Conservation (phyloP, 2,797 vertebrate species). For the Coregonus suidteri region DNA sequence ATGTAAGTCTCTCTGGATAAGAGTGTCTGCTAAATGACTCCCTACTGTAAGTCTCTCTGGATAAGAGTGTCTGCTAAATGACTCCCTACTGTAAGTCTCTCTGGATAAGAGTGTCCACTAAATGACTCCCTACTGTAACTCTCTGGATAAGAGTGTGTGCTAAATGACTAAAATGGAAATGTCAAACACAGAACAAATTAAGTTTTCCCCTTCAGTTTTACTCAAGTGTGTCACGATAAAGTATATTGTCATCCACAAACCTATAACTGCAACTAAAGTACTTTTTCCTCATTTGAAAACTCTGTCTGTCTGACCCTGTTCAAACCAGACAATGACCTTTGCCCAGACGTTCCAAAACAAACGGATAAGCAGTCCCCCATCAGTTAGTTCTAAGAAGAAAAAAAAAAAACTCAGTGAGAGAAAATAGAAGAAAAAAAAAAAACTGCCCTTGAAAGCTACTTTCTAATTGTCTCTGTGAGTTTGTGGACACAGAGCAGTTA, state of each 20-base stretch:
- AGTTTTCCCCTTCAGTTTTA: too few species aligned
- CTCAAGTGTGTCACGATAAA: not conserved
- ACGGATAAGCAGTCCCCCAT: not conserved
- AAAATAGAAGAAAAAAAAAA: not conserved
- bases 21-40: too few species aligned
- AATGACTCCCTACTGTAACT: too few species aligned
- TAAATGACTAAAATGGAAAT: too few species aligned
- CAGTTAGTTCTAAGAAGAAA: not conserved
- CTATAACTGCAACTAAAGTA: not conserved
- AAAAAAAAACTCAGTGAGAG: not conserved
- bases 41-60: too few species aligned
- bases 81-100: too few species aligned
- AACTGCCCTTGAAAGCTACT: not conserved
- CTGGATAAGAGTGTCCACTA: too few species aligned
- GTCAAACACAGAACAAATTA: too few species aligned
- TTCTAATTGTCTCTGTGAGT: conserved; percentile 5
- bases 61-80: too few species aligned
- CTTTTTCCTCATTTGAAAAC: not conserved
- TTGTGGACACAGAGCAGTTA: conserved; percentile 24
- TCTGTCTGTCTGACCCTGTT: not conserved
- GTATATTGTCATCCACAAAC: not conserved
- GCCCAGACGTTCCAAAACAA: not conserved
- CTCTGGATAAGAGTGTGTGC: too few species aligned
- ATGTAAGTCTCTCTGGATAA: too few species aligned
- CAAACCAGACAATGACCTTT: conserved; percentile 12